Evolutionary conservation across 1,140 invertebrate genomes (phyloP).

Genomic region (Drosophila paulistorum): DNA sequence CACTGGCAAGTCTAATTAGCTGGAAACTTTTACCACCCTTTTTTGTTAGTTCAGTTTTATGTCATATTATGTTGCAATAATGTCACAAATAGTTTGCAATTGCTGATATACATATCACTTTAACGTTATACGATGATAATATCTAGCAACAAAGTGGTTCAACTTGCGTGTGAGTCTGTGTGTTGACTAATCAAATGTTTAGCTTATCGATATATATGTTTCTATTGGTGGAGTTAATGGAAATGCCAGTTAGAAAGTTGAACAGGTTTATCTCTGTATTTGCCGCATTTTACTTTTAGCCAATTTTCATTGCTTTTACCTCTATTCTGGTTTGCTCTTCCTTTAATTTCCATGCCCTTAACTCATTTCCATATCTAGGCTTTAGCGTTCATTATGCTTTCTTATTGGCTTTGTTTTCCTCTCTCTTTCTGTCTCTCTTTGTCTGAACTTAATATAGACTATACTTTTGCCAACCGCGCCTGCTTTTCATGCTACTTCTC

Average conservation of each 20-base stretch:
- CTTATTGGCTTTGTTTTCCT: neutral
- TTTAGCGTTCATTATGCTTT: neutral
- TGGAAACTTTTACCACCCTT: too few relatives aligned
- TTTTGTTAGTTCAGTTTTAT: too few relatives aligned
- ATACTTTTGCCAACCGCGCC: neutral
- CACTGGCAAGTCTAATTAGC: too few relatives aligned
- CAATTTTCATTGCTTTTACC: neutral
- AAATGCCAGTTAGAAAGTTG: slow-evolving; percentile 5
- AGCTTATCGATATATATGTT: neutral
- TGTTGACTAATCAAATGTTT: neutral
- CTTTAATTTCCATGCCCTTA: too few relatives aligned
- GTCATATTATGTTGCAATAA: too few relatives aligned
- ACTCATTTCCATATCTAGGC: neutral
- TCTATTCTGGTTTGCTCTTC: neutral
- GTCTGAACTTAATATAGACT: too few relatives aligned
- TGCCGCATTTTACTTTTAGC: neutral
- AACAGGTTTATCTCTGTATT: neutral
- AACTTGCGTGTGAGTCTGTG: too few relatives aligned
- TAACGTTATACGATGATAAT: too few relatives aligned
- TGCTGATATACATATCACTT: too few relatives aligned
- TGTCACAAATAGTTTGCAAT: too few relatives aligned
- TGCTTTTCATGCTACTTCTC: neutral
- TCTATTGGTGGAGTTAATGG: neutral
- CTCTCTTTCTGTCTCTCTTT: neutral
- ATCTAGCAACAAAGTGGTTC: too few relatives aligned